Percentiles rank a stretch among this genome's conserved stretches.
Evolutionary conservation across 2,113 vertebrate genomes (phyloP).

Genomic region (Onychorhynchus coronatus): DNA sequence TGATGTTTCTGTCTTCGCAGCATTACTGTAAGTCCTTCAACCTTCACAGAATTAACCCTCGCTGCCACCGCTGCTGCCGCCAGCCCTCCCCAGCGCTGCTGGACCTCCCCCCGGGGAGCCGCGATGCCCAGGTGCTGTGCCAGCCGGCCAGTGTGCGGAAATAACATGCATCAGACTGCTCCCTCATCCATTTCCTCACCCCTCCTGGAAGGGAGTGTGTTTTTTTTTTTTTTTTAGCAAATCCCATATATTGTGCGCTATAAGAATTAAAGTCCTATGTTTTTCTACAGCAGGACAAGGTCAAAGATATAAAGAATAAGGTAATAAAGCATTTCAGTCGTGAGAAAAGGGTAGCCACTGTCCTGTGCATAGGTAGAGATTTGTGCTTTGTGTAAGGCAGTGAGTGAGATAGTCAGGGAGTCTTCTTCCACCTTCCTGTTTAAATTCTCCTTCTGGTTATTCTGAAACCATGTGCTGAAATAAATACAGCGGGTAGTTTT

Average conservation of each 20-base stretch:
- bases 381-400: background rate
- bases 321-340: slow-evolving; percentile 1
- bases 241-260: background rate
- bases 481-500: background rate
- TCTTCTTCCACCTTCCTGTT: slow-evolving; percentile 1
- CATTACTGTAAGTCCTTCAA: slow-evolving; percentile 84
- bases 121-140: background rate
- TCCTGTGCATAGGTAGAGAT: background rate
- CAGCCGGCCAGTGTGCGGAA: background rate
- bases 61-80: background rate
- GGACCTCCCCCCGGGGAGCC: background rate
- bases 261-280: slow-evolving; percentile 13
- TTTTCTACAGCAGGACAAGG: slow-evolving; percentile 36
- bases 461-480: background rate
- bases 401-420: background rate
- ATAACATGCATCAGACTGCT: background rate
- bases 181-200: background rate
- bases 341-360: background rate
- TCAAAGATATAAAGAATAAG: slow-evolving; percentile 46
- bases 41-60: slow-evolving; percentile 79
- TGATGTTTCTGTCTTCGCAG: slow-evolving; percentile 88
- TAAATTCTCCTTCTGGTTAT: background rate
- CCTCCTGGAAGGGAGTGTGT: background rate
- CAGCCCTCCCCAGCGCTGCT: background rate
- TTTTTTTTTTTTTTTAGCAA: background rate